Evolutionary conservation across 2,113 vertebrate species (phyloP).

Genomic region (Atherinomorus stipes): DNA sequence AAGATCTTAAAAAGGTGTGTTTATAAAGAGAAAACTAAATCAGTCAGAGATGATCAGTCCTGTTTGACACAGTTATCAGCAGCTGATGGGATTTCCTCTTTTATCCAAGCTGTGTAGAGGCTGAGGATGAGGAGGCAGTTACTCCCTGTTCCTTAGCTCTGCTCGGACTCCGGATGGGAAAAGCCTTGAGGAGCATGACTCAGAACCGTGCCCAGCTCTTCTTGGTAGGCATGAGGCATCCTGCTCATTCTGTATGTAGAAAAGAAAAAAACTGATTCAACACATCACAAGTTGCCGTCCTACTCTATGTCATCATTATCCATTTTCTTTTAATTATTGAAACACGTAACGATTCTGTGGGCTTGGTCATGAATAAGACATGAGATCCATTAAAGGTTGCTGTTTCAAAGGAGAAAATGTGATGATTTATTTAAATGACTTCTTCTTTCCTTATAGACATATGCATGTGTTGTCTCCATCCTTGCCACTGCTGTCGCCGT

Average conservation of each 20-base stretch:
- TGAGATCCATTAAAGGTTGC: slow-evolving; percentile 23
- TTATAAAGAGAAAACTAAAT: neutral
- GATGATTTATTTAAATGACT: slow-evolving; percentile 38
- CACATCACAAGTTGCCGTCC: slow-evolving; percentile 1
- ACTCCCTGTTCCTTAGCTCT: slow-evolving; percentile 90
- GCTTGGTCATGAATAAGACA: slow-evolving; percentile 43
- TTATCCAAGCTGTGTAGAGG: slow-evolving; percentile 70
- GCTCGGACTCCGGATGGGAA: slow-evolving; percentile 84
- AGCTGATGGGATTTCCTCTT: neutral
- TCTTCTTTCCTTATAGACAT: slow-evolving; percentile 77
- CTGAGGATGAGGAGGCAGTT: slow-evolving; percentile 78
- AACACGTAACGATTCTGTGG: slow-evolving; percentile 31
- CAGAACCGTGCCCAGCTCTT: slow-evolving; percentile 77
- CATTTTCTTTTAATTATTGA: slow-evolving; percentile 51
- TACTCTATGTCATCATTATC: slow-evolving; percentile 25
- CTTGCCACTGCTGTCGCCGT: slow-evolving; percentile 63
- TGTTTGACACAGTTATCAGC: too few species aligned
- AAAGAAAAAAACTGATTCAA: neutral
- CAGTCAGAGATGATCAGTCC: neutral
- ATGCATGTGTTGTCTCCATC: slow-evolving; percentile 79
- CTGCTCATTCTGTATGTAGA: slow-evolving; percentile 10
- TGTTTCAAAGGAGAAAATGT: slow-evolving; percentile 24
- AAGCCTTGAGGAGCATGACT: slow-evolving; percentile 82
- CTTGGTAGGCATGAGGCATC: slow-evolving; percentile 80
- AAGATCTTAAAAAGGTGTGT: slow-evolving; percentile 87